Evolutionary conservation across 2,113 vertebrate genomes (phyloP).

Genomic region (Nothobranchius furzeri): DNA sequence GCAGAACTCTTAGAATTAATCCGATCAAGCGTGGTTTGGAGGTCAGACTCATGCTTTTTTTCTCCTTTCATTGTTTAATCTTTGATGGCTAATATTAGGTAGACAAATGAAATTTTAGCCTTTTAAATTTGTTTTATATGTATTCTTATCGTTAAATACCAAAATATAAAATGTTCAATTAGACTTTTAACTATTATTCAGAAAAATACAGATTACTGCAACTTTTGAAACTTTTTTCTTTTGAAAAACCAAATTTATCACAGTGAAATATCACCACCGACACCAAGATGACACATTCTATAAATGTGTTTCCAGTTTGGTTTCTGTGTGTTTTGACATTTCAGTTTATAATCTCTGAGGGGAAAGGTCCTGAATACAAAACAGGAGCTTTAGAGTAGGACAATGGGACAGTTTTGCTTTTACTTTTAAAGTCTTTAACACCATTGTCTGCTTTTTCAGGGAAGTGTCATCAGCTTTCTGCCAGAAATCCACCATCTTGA

Average conservation of each 20-base stretch:
- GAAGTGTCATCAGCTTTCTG: neutral
- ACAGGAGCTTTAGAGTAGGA: neutral
- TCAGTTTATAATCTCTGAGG: neutral
- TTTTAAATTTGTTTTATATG: neutral
- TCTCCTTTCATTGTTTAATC: neutral
- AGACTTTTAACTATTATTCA: too few species aligned
- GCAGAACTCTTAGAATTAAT: neutral
- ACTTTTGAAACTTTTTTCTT: too few species aligned
- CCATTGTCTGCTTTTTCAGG: constrained; percentile 7
- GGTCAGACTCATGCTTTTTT: neutral
- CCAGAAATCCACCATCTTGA: neutral
- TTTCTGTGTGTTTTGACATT: neutral
- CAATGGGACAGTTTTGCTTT: neutral
- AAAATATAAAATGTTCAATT: too few species aligned
- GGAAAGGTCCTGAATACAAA: neutral
- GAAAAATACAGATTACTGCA: too few species aligned
- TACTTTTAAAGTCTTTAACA: neutral
- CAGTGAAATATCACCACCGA: too few species aligned
- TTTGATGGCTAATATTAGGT: neutral
- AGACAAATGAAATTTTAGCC: too few species aligned
- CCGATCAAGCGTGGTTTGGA: neutral
- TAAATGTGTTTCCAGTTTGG: neutral
- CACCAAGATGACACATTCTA: neutral
- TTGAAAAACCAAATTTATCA: too few species aligned
- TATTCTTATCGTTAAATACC: too few species aligned